A percentile compares a stretch with the other conserved stretches of the same genome.
phyloP scores from a whole-genome alignment of 2,888 invertebrate genomes.

The Erpobdella octoculata region DNA sequence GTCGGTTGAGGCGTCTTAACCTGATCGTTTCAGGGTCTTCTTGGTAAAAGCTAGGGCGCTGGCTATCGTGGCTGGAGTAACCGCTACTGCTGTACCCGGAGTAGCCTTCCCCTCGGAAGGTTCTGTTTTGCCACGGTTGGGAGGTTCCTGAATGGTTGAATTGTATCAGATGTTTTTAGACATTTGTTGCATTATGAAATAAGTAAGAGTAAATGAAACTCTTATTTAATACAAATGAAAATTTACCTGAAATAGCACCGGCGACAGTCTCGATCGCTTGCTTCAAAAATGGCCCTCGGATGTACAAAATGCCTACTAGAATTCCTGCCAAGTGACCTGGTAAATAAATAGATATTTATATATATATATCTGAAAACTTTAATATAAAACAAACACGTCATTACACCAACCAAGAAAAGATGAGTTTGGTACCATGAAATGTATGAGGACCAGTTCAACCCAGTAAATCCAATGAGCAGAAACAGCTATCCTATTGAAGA shows the following conservation, averaged over 20 bases:
- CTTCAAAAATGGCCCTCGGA: constrained; percentile 53
- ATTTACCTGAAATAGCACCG: too few relatives aligned
- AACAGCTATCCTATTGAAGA: constrained; percentile 52
- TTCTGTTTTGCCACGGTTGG: too few relatives aligned
- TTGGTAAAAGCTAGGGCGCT: too few relatives aligned
- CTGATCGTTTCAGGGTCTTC: neutral
- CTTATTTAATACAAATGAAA: too few relatives aligned
- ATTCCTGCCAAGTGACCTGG: constrained; percentile 62
- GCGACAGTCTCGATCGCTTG: too few relatives aligned
- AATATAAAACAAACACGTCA: neutral
- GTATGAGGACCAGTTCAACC: constrained; percentile 60
- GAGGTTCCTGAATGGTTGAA: too few relatives aligned
- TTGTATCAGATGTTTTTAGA: too few relatives aligned
- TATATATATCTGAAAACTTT: neutral
- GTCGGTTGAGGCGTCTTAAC: neutral
- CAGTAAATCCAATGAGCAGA: constrained; percentile 59
- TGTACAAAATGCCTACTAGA: constrained; percentile 59
- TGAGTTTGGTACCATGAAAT: constrained; percentile 59
- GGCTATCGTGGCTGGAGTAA: too few relatives aligned
- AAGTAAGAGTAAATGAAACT: too few relatives aligned
- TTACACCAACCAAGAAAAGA: constrained; percentile 54
- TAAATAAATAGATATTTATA: neutral
- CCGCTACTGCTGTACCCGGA: too few relatives aligned
- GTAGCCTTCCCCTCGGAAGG: too few relatives aligned
- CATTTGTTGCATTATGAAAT: too few relatives aligned